A percentile compares a stretch with the other conserved stretches of the same genome.
phyloP scores from a whole-genome alignment of 2,113 vertebrate genomes.

The Plestiodon gilberti region DNA sequence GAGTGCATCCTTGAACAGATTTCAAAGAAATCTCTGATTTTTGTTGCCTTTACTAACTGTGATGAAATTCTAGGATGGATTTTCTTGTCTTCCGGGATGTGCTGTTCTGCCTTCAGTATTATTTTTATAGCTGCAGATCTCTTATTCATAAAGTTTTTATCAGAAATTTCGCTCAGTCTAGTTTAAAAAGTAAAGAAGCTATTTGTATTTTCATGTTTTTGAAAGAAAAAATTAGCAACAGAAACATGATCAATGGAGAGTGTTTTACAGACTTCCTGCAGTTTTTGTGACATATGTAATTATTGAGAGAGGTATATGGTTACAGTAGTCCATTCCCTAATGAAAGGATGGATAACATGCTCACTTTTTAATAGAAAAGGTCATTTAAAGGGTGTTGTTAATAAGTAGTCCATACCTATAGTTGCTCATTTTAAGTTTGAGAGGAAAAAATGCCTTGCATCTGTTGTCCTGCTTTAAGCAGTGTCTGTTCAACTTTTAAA shows the following conservation, averaged over 20 bases:
- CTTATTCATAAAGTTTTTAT: neutral
- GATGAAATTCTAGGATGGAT: neutral
- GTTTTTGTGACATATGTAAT: constrained; percentile 48
- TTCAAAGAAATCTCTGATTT: neutral
- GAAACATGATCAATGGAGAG: constrained; percentile 36
- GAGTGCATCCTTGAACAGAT: constrained; percentile 24
- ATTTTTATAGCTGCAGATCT: neutral
- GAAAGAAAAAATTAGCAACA: constrained; percentile 48
- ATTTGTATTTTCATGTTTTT: constrained; percentile 42
- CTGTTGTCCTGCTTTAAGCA: constrained; percentile 6
- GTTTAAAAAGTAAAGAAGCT: neutral
- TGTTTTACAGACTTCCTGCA: constrained; percentile 18
- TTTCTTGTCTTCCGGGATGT: neutral
- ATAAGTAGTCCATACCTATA: constrained; percentile 21
- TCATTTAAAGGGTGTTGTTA: constrained; percentile 47
- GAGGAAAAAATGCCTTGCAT: constrained; percentile 19
- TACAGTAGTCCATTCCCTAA: constrained; percentile 27
- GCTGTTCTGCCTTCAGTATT: neutral
- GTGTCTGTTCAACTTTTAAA: constrained; percentile 13
- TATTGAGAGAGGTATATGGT: constrained; percentile 45
- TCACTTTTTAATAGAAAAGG: constrained; percentile 24
- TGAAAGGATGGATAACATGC: constrained; percentile 26
- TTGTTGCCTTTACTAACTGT: constrained; percentile 23
- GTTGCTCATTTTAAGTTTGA: constrained; percentile 45
- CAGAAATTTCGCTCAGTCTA: neutral